A percentile compares a stretch with the other conserved stretches of the same genome.
Conservation (phyloP, 2,888 invertebrate genomes). For the Sphaeridia pumilis region DNA sequence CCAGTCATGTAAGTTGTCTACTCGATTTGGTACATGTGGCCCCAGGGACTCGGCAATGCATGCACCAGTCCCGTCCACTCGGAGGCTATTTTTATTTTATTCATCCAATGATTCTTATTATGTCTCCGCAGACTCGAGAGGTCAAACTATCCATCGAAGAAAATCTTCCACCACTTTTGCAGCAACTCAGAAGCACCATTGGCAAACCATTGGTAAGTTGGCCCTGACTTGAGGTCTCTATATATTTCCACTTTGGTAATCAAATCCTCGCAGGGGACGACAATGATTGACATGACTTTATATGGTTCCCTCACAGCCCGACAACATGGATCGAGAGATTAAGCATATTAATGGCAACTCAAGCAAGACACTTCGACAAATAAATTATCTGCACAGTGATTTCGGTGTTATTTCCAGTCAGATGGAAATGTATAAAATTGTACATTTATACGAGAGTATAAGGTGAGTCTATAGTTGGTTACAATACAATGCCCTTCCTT, state of each 20-base stretch:
- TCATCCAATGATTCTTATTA: neutral
- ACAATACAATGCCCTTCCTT: no score
- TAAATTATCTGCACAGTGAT: slow-evolving; percentile 9
- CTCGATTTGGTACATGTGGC: no score
- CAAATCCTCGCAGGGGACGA: no score
- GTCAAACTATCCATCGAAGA: neutral
- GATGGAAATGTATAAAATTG: slow-evolving; percentile 28
- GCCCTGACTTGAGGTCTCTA: no score
- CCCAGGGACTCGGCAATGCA: no score
- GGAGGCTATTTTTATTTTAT: no score
- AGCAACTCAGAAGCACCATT: neutral
- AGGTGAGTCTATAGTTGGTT: slow-evolving; percentile 16
- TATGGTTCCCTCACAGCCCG: neutral
- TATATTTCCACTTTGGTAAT: no score
- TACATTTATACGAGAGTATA: slow-evolving; percentile 33
- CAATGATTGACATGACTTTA: no score
- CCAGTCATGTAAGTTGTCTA: slow-evolving; percentile 55
- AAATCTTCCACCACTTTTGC: neutral
- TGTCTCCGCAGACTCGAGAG: neutral
- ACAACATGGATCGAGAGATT: neutral
- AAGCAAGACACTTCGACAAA: slow-evolving; percentile 24
- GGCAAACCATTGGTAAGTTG: slow-evolving; percentile 1
- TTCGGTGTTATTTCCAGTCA: slow-evolving; percentile 11
- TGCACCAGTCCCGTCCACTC: no score
- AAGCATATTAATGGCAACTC: slow-evolving; percentile 15